Evolutionary conservation across 2,888 invertebrate genomes (phyloP).

Genomic region (Brenthis ino): DNA sequence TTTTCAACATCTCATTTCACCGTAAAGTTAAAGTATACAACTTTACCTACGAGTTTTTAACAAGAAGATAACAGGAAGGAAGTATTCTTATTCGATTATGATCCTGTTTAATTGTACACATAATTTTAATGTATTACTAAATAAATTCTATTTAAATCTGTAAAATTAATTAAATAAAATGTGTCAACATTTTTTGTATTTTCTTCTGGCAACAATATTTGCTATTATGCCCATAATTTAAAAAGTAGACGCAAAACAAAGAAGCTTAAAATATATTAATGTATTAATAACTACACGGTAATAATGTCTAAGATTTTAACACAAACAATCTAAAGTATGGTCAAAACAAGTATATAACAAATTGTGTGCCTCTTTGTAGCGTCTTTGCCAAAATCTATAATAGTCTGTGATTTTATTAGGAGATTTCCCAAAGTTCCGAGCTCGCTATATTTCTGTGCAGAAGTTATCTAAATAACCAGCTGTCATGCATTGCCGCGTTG

Average conservation of each 20-base stretch:
- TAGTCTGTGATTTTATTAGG: conserved; percentile 43
- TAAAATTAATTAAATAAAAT: no score
- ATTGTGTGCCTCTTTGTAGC: conserved; percentile 31
- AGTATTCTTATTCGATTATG: no score
- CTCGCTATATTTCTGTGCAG: conserved; percentile 41
- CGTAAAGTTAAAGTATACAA: no score
- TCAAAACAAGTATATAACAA: conserved; percentile 32
- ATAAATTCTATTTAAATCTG: no score
- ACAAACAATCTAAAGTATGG: conserved; percentile 20
- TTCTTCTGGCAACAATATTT: no score
- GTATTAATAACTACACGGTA: not conserved
- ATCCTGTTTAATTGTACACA: no score
- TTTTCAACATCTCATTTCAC: no score
- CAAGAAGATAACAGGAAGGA: no score
- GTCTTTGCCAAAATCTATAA: conserved; percentile 43
- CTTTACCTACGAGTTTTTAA: no score
- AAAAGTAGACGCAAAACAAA: not conserved
- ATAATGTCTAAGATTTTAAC: conserved; percentile 11
- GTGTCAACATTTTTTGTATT: no score
- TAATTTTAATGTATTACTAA: no score
- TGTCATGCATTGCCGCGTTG: conserved; percentile 38
- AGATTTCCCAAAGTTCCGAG: conserved; percentile 42
- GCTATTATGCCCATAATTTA: not conserved
- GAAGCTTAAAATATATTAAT: not conserved
- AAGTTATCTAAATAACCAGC: conserved; percentile 39